phyloP scores from a whole-genome alignment of 1,140 invertebrate genomes.

The Drosophila malerkotliana region DNA sequence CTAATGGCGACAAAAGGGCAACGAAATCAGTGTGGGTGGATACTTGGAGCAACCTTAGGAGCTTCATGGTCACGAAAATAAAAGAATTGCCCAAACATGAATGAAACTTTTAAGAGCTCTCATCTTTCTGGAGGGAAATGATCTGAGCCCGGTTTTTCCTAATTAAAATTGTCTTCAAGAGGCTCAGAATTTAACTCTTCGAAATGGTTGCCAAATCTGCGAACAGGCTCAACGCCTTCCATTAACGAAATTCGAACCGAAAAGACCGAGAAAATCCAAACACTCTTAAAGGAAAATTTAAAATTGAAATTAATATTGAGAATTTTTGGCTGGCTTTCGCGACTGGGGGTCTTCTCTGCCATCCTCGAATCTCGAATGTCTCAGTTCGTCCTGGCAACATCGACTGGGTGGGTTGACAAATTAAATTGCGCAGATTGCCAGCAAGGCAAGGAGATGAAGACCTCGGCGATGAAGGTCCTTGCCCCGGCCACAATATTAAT shows the following conservation, averaged over 20 bases:
- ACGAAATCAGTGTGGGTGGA: constrained; percentile 18
- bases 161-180: constrained; percentile 40
- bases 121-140: background rate
- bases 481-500: constrained; percentile 63
- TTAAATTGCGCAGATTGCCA: constrained; percentile 74
- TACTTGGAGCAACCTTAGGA: constrained; percentile 17
- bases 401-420: constrained; percentile 49
- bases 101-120: constrained; percentile 25
- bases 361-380: background rate
- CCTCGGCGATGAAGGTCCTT: constrained; percentile 32
- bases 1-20: constrained; percentile 52
- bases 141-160: constrained; percentile 4
- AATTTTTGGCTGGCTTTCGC: constrained; percentile 49
- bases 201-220: background rate
- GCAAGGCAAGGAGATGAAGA: background rate
- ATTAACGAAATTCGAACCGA: constrained; percentile 16
- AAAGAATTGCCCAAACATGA: constrained; percentile 4
- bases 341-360: constrained; percentile 1
- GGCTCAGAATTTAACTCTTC: constrained; percentile 23
- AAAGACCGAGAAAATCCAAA: constrained; percentile 16
- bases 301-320: constrained; percentile 70
- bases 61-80: constrained; percentile 2
- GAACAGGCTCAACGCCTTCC: background rate
- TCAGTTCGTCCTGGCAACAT: constrained; percentile 13
- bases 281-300: constrained; percentile 34